Percentiles rank a stretch among this genome's conserved stretches.
These are phyloP conservation scores for Mimumesa dahlbomi DNA, from an alignment of 2,888 invertebrate genomes.

Conservation along the genomic window DNA sequence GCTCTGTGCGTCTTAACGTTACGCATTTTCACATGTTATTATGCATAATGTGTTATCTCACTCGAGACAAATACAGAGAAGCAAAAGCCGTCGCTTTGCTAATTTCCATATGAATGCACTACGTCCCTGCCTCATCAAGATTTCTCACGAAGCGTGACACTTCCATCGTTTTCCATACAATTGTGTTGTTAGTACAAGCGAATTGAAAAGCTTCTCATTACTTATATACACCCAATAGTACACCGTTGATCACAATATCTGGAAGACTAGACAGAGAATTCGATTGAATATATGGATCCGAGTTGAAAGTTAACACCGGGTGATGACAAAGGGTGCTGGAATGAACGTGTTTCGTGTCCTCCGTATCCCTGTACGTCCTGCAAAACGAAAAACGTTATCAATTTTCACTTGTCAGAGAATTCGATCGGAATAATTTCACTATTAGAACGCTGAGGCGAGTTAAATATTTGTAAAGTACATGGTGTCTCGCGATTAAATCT, in stretches of 20 bases:
- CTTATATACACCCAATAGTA: conserved; percentile 78
- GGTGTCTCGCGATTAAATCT: too few relatives aligned
- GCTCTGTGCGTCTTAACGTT: not conserved
- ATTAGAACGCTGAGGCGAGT: too few relatives aligned
- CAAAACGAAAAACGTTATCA: too few relatives aligned
- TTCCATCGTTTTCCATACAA: not conserved
- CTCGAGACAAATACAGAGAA: not conserved
- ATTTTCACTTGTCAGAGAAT: too few relatives aligned
- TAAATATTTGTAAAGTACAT: too few relatives aligned
- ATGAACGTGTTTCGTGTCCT: conserved; percentile 45
- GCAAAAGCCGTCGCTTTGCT: not conserved
- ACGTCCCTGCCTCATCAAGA: not conserved
- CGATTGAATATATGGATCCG: conserved; percentile 78
- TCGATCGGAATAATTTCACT: too few relatives aligned
- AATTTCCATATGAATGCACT: conserved; percentile 8
- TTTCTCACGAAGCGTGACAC: not conserved
- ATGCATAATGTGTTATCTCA: conserved; percentile 7
- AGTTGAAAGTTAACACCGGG: conserved; percentile 77
- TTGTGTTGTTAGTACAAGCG: not conserved
- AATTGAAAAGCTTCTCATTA: conserved; percentile 53
- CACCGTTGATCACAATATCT: conserved; percentile 80
- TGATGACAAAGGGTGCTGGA: conserved; percentile 71
- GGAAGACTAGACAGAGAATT: conserved; percentile 75
- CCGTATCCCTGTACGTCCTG: conserved; percentile 61
- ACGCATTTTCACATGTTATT: too few relatives aligned